Percentiles rank a stretch among this genome's conserved stretches.
phyloP scores from a whole-genome alignment of 2,113 vertebrate genomes.

The Tylochromis polylepis region DNA sequence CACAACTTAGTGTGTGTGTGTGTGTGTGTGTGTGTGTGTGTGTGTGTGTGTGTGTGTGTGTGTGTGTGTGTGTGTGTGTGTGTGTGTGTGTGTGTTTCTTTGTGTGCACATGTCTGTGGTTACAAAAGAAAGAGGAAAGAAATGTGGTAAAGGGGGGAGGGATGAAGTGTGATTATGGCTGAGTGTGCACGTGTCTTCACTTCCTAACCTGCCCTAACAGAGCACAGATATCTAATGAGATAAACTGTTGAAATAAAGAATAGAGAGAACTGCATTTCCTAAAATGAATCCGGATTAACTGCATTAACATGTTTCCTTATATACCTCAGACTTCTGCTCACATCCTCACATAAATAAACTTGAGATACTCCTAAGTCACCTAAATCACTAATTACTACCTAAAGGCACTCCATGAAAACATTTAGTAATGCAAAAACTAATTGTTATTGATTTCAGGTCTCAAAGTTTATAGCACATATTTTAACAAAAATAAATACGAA shows the following conservation, averaged over 20 bases:
- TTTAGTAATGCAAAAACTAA: neutral
- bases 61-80: neutral
- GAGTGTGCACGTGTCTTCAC: neutral
- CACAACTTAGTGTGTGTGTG: too few species aligned
- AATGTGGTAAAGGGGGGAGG: neutral
- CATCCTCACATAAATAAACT: neutral
- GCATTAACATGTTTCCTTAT: neutral
- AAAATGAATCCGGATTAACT: neutral
- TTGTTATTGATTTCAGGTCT: neutral
- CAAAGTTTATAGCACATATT: neutral
- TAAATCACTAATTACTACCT: neutral
- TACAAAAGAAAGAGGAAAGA: neutral
- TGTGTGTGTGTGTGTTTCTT: neutral
- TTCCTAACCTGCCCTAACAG: neutral
- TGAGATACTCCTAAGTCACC: neutral
- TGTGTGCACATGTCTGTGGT: neutral
- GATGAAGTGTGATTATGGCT: neutral
- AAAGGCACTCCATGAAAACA: neutral
- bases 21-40: too few species aligned
- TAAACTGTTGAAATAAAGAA: neutral
- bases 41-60: too few species aligned
- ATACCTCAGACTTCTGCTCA: neutral
- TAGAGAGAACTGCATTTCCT: neutral
- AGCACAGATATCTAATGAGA: neutral
- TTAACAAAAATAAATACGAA: neutral